These are phyloP conservation scores for Cheirogaleus major DNA, from an alignment of 2,797 vertebrate genomes.

Conservation along the genomic window DNA sequence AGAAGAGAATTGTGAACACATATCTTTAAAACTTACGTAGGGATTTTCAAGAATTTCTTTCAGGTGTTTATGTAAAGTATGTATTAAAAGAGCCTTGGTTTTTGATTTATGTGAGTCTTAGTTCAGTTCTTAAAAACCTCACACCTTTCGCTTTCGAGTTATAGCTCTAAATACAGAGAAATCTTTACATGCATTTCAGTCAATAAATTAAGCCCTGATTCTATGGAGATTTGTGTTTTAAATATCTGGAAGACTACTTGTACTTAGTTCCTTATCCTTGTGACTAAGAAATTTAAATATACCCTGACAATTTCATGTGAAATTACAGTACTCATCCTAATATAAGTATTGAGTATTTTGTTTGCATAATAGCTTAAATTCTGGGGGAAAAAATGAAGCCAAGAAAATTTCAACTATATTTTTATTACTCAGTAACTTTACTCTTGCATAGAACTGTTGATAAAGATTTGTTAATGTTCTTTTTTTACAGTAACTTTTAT, in stretches of 20 bases:
- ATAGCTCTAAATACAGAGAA: neutral
- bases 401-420: neutral
- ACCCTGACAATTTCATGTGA: neutral
- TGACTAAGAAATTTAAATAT: constrained; percentile 39
- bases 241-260: constrained; percentile 10
- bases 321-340: constrained; percentile 6
- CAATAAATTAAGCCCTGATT: neutral
- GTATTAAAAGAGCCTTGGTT: neutral
- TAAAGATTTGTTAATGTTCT: constrained; percentile 13
- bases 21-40: neutral
- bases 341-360: constrained; percentile 25
- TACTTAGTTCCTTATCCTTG: neutral
- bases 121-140: constrained; percentile 11
- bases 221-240: constrained; percentile 10
- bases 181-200: constrained; percentile 2
- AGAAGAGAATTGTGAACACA: neutral
- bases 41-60: constrained; percentile 35
- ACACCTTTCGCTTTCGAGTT: neutral
- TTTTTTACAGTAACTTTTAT: constrained; percentile 35
- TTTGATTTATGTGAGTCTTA: constrained; percentile 13
- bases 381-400: neutral
- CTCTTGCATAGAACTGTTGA: neutral
- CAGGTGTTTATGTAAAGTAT: neutral
- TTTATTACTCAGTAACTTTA: constrained; percentile 24
- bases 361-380: constrained; percentile 47